Evolutionary conservation across 2,888 invertebrate species (phyloP).

Genomic region (Dolomedes plantarius): DNA sequence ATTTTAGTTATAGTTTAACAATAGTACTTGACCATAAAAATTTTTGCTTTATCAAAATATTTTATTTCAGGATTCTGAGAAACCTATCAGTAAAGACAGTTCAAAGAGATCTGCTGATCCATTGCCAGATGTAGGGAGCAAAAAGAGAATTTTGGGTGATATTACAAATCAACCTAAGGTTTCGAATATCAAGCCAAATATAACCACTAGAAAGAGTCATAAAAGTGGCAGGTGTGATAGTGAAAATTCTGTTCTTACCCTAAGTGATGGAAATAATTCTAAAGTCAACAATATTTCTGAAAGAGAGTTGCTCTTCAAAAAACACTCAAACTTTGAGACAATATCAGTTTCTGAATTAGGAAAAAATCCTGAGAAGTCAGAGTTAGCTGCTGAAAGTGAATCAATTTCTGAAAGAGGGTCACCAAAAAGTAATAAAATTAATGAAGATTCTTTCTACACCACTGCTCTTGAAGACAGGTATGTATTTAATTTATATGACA

Average conservation of each 20-base stretch:
- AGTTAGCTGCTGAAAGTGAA: neutral
- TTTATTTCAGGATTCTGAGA: slow-evolving; percentile 17
- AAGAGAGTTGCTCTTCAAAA: slow-evolving; percentile 12
- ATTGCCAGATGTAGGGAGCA: slow-evolving; percentile 51
- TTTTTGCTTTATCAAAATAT: neutral
- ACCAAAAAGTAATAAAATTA: neutral
- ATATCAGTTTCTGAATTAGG: neutral
- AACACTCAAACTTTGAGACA: slow-evolving; percentile 4
- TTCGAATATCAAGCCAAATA: neutral
- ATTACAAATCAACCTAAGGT: slow-evolving; percentile 62
- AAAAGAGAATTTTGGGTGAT: slow-evolving; percentile 71
- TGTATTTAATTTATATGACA: no score
- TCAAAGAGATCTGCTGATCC: slow-evolving; percentile 65
- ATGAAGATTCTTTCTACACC: slow-evolving; percentile 5
- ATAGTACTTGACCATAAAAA: no score
- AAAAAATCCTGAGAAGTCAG: neutral
- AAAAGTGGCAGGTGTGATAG: neutral
- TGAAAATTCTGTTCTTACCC: neutral
- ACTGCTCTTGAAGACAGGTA: slow-evolving; percentile 25
- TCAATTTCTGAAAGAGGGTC: neutral
- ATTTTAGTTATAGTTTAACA: no score
- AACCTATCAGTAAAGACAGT: slow-evolving; percentile 28
- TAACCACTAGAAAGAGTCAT: neutral
- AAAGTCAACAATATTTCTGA: slow-evolving; percentile 15
- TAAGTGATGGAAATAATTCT: neutral